phyloP scores from a whole-genome alignment of 92 coral and sea anemone genomes.

The Palythoa grandis region DNA sequence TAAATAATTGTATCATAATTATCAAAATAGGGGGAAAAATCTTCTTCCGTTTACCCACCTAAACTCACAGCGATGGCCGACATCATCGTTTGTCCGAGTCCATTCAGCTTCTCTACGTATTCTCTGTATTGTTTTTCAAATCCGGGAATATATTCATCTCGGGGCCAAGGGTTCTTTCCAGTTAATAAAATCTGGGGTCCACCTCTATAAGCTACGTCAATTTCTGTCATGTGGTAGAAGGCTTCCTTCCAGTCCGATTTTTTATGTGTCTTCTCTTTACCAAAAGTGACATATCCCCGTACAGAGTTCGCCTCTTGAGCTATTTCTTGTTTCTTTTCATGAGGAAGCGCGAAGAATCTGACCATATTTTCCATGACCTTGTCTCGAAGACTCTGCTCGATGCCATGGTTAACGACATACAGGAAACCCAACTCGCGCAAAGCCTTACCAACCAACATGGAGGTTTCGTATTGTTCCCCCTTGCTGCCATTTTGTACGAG shows the following conservation, averaged over 20 bases:
- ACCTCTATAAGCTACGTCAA: conserved; percentile 35
- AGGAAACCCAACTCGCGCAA: conserved; percentile 80
- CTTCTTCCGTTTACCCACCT: conserved; percentile 51
- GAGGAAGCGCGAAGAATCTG: conserved; percentile 71
- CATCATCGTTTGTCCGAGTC: conserved; percentile 68
- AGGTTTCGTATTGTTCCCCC: conserved; percentile 30
- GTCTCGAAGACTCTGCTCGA: conserved; percentile 52
- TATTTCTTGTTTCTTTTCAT: conserved; percentile 61
- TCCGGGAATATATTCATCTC: conserved; percentile 57
- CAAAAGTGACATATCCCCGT: conserved; percentile 76
- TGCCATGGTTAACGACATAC: conserved; percentile 75
- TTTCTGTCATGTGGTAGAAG: conserved; percentile 70
- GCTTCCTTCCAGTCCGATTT: conserved; percentile 88
- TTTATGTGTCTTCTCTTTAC: conserved; percentile 63
- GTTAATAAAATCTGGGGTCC: conserved; percentile 57
- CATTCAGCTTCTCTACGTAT: conserved; percentile 57
- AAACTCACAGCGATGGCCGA: conserved; percentile 67
- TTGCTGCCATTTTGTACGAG: conserved; percentile 42
- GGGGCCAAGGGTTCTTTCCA: conserved; percentile 71
- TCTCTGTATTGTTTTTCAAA: conserved; percentile 51
- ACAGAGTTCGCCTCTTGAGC: conserved; percentile 56
- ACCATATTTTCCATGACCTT: conserved; percentile 53
- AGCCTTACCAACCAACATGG: conserved; percentile 62
- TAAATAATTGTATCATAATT: too few relatives aligned
- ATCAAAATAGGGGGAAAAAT: too few relatives aligned